Evolutionary conservation across 2,113 vertebrate genomes (phyloP), one percentile per base, ranked within the genome.

Genomic region (Trinectes maculatus): DNA sequence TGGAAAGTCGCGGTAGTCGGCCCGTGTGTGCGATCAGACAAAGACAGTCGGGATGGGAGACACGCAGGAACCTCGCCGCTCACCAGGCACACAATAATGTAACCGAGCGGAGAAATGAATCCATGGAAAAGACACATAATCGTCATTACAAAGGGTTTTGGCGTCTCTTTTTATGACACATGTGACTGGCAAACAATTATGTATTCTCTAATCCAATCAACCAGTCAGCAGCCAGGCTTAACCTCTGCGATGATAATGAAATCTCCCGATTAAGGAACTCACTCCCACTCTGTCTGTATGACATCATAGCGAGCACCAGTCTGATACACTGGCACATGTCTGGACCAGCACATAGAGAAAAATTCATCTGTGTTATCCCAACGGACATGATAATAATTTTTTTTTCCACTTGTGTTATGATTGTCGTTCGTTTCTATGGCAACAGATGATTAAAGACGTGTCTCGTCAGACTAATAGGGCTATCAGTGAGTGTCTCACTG

Each of bases 101-200:
- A 79, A 88, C 74, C 22, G 70, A 84, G 75, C 36, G 78, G 86
- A 87, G 83, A 79, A 89, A 89, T 89, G 69, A 88, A 90, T 75
- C 74, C 88, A 90, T 91, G 90, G 87, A 91, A 91, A 92, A 93
- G 80, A 86, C 82, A 79, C 83, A 89, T 89, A 87, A 85, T 80
- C 79, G 81, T 88, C 83, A 89, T 92, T 89, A 91, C 82, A 90
- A 86, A 85, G 83, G 75, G 68, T 76, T 89, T n/a, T 86, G 85
- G 85, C 77, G 12, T 76, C 51, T 64, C 69, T 60, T 74, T 84
- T 87, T 86, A 88, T 90, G 88, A 89, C 85, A 91, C 85, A 88
- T 87, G 84, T 87, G 82, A 82, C 81, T 77, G 74, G 48, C 25
- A 77, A 90, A 90, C 82, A 89, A 91, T 88, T 87, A 90, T 87